Conservation (phyloP, 2,113 vertebrate species). For the Mustela lutreola region DNA sequence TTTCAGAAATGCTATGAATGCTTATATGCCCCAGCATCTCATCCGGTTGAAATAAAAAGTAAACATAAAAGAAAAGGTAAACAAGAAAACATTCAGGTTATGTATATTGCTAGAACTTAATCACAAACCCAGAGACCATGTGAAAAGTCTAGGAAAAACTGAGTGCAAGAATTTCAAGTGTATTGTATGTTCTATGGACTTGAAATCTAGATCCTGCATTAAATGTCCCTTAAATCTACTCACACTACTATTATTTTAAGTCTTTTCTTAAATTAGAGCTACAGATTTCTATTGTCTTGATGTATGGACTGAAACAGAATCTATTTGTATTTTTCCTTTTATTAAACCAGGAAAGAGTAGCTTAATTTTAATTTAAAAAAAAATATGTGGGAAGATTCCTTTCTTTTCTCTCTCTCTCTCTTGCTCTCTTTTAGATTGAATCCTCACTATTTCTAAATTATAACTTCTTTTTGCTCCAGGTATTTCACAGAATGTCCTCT, state of each 20-base stretch:
- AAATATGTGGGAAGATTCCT: not conserved
- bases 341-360: not conserved
- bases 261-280: not conserved
- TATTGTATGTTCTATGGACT: not conserved
- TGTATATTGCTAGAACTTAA: not conserved
- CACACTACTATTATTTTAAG: not conserved
- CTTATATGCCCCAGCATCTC: not conserved
- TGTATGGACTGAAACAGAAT: not conserved
- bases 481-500: slow-evolving; percentile 51
- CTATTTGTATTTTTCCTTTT: not conserved
- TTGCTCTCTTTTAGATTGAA: not conserved
- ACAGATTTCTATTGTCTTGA: not conserved
- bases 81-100: not conserved
- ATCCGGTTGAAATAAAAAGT: slow-evolving; percentile 5
- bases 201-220: slow-evolving; percentile 29
- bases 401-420: not conserved
- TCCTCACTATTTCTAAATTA: not conserved
- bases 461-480: slow-evolving; percentile 5
- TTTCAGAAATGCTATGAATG: not conserved
- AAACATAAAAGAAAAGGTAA: not conserved
- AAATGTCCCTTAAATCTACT: not conserved
- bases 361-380: not conserved
- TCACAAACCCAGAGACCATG: not conserved
- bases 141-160: not conserved
- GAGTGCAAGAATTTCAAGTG: not conserved